phyloP scores from a whole-genome alignment of 2,888 invertebrate species.

The Apoda limacodes region DNA sequence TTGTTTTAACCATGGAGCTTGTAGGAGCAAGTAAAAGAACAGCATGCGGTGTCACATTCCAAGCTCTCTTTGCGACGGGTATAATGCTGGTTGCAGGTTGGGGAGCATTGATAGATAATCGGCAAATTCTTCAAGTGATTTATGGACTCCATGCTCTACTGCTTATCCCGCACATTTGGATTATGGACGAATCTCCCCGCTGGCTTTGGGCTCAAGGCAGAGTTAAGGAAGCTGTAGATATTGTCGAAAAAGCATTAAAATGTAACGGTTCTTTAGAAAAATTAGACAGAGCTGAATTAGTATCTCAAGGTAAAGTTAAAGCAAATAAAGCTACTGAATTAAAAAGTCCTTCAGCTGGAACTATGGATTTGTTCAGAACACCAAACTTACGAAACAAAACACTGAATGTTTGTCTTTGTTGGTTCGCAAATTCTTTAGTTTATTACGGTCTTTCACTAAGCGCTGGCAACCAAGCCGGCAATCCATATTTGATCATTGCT shows the following conservation, averaged over 20 bases:
- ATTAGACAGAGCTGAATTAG: slow-evolving; percentile 74
- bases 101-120: slow-evolving; percentile 81
- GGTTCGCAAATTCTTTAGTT: slow-evolving; percentile 90
- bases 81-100: slow-evolving; percentile 87
- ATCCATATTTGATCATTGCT: slow-evolving; percentile 84
- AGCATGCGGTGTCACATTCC: slow-evolving; percentile 82
- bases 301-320: slow-evolving; percentile 71
- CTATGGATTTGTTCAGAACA: slow-evolving; percentile 81
- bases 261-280: slow-evolving; percentile 74
- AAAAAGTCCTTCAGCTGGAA: slow-evolving; percentile 69
- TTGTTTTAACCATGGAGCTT: slow-evolving; percentile 83
- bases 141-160: slow-evolving; percentile 82
- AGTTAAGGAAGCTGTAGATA: slow-evolving; percentile 77
- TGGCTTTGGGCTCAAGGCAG: slow-evolving; percentile 90
- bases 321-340: slow-evolving; percentile 36
- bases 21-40: slow-evolving; percentile 85
- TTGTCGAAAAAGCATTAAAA: slow-evolving; percentile 81
- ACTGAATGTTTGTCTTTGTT: slow-evolving; percentile 83
- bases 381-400: slow-evolving; percentile 84
- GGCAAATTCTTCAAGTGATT: slow-evolving; percentile 79
- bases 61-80: slow-evolving; percentile 82
- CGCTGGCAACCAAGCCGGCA: slow-evolving; percentile 83
- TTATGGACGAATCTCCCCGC: slow-evolving; percentile 89
- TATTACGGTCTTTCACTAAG: slow-evolving; percentile 88
- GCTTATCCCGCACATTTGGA: slow-evolving; percentile 85